Evolutionary conservation across 2,113 vertebrate species (phyloP).

Genomic region (Plecotus auritus): DNA sequence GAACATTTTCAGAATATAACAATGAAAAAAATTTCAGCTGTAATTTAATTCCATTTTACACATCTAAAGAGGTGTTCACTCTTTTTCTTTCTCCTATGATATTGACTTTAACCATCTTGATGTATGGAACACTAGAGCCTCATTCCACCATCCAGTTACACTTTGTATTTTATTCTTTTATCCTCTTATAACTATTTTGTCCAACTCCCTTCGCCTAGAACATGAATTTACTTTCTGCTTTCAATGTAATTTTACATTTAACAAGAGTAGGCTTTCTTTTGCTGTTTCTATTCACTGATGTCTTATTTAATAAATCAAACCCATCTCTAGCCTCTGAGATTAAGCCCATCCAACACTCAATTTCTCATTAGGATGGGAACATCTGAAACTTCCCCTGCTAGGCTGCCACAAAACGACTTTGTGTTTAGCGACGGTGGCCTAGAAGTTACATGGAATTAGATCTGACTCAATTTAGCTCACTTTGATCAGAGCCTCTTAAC

Average conservation of each 20-base stretch:
- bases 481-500: slow-evolving; percentile 45
- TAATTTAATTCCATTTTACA: not conserved
- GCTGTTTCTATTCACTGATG: slow-evolving; percentile 42
- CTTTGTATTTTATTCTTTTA: not conserved
- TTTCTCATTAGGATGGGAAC: not conserved
- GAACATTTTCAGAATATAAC: not conserved
- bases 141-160: not conserved
- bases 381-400: not conserved
- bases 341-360: not conserved
- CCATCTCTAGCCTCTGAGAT: not conserved
- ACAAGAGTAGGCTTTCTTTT: not conserved
- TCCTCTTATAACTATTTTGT: not conserved
- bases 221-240: not conserved
- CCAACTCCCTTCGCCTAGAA: not conserved
- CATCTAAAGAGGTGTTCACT: not conserved
- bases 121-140: too few relatives aligned
- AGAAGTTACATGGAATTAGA: slow-evolving; percentile 35
- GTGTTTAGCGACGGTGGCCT: not conserved
- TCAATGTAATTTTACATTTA: slow-evolving; percentile 40
- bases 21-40: not conserved
- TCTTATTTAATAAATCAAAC: slow-evolving; percentile 65
- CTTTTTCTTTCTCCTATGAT: not conserved
- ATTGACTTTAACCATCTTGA: not conserved
- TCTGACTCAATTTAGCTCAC: slow-evolving; percentile 40
- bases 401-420: not conserved